A percentile compares a stretch with the other conserved stretches of the same genome.
phyloP scores from a whole-genome alignment of 2,888 invertebrate species.

The Operophtera brumata region DNA sequence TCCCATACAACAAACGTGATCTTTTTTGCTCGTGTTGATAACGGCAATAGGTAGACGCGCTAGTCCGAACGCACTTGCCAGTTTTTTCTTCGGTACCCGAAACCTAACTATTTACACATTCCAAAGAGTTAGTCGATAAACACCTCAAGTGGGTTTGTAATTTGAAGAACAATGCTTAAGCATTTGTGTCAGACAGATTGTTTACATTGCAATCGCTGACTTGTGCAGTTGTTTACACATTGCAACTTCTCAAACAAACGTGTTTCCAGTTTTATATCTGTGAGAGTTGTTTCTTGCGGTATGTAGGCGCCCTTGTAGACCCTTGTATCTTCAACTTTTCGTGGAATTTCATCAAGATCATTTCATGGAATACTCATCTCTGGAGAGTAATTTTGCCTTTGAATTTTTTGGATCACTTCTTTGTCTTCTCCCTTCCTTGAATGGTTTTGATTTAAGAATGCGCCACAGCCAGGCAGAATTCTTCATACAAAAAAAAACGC shows the following conservation, averaged over 20 bases:
- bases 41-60: too few relatives aligned
- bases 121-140: conserved; percentile 5
- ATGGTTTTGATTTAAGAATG: too few relatives aligned
- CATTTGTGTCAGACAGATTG: conserved; percentile 22
- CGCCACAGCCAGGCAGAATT: too few relatives aligned
- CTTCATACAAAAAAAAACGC: too few relatives aligned
- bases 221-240: conserved; percentile 29
- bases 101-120: conserved; percentile 4
- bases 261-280: conserved; percentile 8
- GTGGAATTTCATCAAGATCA: neutral
- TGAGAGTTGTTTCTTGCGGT: neutral
- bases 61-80: too few relatives aligned
- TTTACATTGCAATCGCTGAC: conserved; percentile 27
- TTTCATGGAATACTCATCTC: neutral
- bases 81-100: too few relatives aligned
- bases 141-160: conserved; percentile 15
- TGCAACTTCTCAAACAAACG: conserved; percentile 21
- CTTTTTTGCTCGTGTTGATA: too few relatives aligned
- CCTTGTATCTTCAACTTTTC: neutral
- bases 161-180: conserved; percentile 22
- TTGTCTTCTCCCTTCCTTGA: too few relatives aligned
- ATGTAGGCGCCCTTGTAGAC: too few relatives aligned
- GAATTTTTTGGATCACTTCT: neutral
- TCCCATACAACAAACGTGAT: too few relatives aligned
- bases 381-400: neutral